Evolutionary conservation across 2,113 vertebrate species (phyloP).

Genomic region (Plotosus lineatus): DNA sequence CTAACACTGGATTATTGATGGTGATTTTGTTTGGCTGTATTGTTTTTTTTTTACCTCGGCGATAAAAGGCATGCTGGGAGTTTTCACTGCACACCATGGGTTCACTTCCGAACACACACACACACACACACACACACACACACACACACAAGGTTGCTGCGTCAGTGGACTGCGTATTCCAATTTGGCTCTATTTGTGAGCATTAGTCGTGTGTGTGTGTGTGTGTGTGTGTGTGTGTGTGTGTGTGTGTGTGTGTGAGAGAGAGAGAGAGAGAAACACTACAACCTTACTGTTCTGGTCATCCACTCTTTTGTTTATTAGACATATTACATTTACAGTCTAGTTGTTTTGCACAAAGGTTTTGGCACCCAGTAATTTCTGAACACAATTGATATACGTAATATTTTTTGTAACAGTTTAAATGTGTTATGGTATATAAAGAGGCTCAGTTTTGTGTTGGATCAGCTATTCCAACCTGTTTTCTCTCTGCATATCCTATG

Average conservation of each 20-base stretch:
- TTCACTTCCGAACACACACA: not conserved
- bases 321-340: not conserved
- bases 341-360: not conserved
- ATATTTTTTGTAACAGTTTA: no score
- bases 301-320: not conserved
- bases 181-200: conserved; percentile 8
- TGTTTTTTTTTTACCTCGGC: conserved; percentile 1
- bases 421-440: no score
- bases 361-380: not conserved
- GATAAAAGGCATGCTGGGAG: conserved; percentile 9
- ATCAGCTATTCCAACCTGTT: no score
- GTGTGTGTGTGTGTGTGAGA: not conserved
- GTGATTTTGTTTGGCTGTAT: not conserved
- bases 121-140: not conserved
- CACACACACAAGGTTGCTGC: not conserved
- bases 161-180: not conserved
- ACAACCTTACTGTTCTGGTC: not conserved
- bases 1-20: conserved; percentile 5
- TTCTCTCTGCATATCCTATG: no score
- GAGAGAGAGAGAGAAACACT: not conserved
- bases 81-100: not conserved
- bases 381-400: no score
- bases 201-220: not conserved
- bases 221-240: conserved; percentile 8
- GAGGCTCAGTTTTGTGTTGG: no score